Evolutionary conservation across 2,797 vertebrate genomes (phyloP).

Genomic region (Enoplosus armatus): DNA sequence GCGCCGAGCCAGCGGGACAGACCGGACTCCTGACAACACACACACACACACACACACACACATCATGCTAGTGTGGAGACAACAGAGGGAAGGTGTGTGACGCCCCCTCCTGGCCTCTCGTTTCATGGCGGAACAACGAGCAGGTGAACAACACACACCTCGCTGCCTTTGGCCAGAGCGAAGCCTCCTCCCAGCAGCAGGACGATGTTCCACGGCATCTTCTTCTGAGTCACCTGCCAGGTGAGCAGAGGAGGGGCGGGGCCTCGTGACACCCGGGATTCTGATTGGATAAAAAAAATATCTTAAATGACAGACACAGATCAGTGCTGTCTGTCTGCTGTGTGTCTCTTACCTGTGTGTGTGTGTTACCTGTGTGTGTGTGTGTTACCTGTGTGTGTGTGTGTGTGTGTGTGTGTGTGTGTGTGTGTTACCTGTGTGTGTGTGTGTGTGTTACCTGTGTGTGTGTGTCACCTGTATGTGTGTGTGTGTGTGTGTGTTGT

Average conservation of each 20-base stretch:
- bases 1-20: constrained; percentile 92
- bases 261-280: constrained; percentile 47
- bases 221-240: constrained; percentile 92
- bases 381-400: background rate
- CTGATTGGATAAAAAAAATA: constrained; percentile 64
- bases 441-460: constrained; percentile 8
- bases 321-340: background rate
- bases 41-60: background rate
- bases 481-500: background rate
- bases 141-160: too few species aligned
- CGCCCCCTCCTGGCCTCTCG: too few species aligned
- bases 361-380: too few species aligned
- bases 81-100: too few species aligned
- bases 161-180: constrained; percentile 91
- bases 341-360: too few species aligned
- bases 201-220: constrained; percentile 91
- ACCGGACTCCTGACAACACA: constrained; percentile 87
- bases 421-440: too few species aligned
- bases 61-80: too few species aligned
- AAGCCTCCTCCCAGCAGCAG: constrained; percentile 95
- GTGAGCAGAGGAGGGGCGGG: constrained; percentile 87
- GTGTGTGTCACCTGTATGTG: too few species aligned
- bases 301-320: background rate
- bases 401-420: constrained; percentile 40
- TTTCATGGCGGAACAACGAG: too few species aligned